Base-by-base conservation (phyloP, 2,113 vertebrate genomes). In the Aptenodytes patagonicus region DNA sequence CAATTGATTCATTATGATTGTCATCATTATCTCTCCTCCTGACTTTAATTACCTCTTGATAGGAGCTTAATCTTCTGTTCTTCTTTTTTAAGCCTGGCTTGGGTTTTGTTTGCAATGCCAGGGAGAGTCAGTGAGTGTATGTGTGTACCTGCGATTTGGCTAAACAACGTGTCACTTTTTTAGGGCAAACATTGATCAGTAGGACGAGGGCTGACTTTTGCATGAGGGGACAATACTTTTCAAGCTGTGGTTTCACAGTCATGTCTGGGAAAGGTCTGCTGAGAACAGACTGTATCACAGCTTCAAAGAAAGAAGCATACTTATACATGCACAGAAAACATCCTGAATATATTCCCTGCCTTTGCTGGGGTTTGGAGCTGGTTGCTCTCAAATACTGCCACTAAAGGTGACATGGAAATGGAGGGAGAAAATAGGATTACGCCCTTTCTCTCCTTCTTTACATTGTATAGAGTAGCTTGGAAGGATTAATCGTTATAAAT, bases 21-120 rank as follows among this genome's bases (percentile, higher is more conserved):
- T 42, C 89, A 80, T 68, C 13, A 57, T 83, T 96, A 91, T 91
- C 77, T 62, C 78, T 81, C 64, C 86, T 95, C 66, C 83, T 91
- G 75, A 17, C 49, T 97, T 92, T 94, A 95, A 97, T 95, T 91
- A 84, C 47, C 66, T 88, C 85, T 91, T 95, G 86, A 97, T 90
- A 85, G 86, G 72, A 92, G 54, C 70, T 83, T 83, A 81, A 91
- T 96, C 52, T 84, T 89, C 84, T 93, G 14, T 66, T 77, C 75
- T 62, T 77, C 79, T 69, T 92, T 75, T 89, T 94, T 55, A 31
- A 72, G 85, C 47, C 85, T 82, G 65, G 44, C 81, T 88, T 49
- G 60, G 55, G 10, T 81, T 93, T 68, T 91, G 73, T 95, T 94
- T 93, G 93, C 58, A 49, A 44, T 72, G 54, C 52, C 80, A 83